Percentiles rank a stretch among this genome's conserved stretches.
phyloP scores from a whole-genome alignment of 2,113 vertebrate species.

The Picathartes gymnocephalus region DNA sequence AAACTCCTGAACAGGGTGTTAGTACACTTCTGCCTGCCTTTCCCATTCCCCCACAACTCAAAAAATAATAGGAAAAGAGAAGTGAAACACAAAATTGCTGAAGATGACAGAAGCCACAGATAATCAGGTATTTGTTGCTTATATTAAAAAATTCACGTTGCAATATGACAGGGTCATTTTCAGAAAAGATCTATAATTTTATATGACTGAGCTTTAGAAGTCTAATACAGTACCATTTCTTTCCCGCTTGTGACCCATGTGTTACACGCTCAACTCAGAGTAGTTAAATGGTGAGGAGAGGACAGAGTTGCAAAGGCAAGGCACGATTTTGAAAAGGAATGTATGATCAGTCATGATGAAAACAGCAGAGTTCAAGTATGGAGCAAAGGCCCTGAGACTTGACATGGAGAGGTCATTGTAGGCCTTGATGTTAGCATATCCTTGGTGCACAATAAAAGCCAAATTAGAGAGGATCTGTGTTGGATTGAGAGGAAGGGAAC shows the following conservation, averaged over 20 bases:
- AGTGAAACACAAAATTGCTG: background rate
- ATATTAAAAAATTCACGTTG: background rate
- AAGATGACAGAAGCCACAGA: background rate
- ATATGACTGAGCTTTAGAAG: background rate
- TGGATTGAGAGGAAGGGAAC: background rate
- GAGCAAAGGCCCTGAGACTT: conserved; percentile 45
- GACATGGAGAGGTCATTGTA: conserved; percentile 41
- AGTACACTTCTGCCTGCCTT: background rate
- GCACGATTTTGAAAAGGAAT: background rate
- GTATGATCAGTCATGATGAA: conserved; percentile 34
- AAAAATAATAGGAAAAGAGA: background rate
- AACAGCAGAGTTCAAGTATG: conserved; percentile 34
- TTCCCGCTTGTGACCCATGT: background rate
- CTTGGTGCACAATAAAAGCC: background rate
- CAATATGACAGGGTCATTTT: background rate
- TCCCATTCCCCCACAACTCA: background rate
- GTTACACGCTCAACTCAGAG: background rate
- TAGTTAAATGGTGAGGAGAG: conserved; percentile 12
- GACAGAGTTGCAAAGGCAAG: background rate
- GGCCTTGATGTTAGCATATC: conserved; percentile 30
- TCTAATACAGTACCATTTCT: background rate
- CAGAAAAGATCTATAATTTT: background rate
- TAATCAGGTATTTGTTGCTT: background rate
- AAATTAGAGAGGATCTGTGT: background rate
- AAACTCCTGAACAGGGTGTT: background rate